These are phyloP conservation scores for Hozukius guyotensis DNA, from an alignment of 2,797 vertebrate genomes.

Conservation along the genomic window DNA sequence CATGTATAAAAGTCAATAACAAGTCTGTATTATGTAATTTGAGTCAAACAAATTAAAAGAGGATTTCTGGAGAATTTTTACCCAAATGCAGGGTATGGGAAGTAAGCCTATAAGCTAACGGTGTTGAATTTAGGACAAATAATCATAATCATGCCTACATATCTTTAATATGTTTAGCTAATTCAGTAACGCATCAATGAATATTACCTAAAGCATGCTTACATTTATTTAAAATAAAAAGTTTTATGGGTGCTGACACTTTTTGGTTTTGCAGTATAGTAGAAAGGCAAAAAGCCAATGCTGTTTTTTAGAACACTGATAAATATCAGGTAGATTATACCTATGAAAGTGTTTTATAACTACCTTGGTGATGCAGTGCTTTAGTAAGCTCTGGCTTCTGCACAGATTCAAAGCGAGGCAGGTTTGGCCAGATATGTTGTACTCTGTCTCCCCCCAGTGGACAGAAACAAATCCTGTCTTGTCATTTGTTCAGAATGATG, in stretches of 20 bases:
- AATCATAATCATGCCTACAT: not conserved
- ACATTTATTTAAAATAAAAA: not conserved
- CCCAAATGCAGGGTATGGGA: not conserved
- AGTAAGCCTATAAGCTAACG: not conserved
- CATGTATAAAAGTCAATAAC: not conserved
- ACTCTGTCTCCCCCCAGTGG: slow-evolving; percentile 83
- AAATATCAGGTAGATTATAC: not conserved
- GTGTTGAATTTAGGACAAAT: not conserved
- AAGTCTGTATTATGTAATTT: not conserved
- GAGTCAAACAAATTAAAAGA: not conserved
- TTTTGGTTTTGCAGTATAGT: not conserved
- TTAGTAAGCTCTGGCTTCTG: not conserved
- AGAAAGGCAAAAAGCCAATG: not conserved
- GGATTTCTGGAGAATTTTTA: not conserved
- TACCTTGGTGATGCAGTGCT: not conserved
- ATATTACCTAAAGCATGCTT: not conserved
- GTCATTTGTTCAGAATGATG: not conserved
- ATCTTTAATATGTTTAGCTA: not conserved
- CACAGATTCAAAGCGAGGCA: not conserved
- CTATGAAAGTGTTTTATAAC: not conserved
- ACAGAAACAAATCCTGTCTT: not conserved
- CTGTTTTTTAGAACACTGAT: not conserved
- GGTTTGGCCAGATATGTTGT: slow-evolving; percentile 57
- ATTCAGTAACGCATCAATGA: not conserved
- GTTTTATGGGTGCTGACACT: not conserved